Percentiles rank a stretch among this genome's conserved stretches.
Evolutionary conservation across 2,888 invertebrate genomes (phyloP).

Genomic region (Ernsta delagoae): DNA sequence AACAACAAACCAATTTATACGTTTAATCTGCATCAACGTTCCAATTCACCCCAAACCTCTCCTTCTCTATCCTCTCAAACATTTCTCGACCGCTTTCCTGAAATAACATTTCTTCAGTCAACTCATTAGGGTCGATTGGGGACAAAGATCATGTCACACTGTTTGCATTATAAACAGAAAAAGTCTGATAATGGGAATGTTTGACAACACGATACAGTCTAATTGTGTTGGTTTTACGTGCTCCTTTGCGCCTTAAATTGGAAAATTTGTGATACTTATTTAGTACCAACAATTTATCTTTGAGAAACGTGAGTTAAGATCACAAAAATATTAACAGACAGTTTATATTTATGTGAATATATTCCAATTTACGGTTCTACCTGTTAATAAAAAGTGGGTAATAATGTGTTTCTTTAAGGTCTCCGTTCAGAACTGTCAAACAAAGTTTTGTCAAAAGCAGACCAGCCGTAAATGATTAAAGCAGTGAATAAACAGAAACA

Average conservation of each 20-base stretch:
- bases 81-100: constrained; percentile 43
- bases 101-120: constrained; percentile 63
- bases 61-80: background rate
- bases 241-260: constrained; percentile 10
- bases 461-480: too few species aligned
- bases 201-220: constrained; percentile 52
- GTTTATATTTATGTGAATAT: background rate
- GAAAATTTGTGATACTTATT: background rate
- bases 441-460: too few species aligned
- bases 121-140: constrained; percentile 44
- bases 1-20: background rate
- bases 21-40: background rate
- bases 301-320: background rate
- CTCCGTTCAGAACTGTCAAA: too few species aligned
- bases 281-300: background rate
- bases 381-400: too few species aligned
- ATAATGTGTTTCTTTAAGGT: too few species aligned
- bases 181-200: constrained; percentile 44
- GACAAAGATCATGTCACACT: constrained; percentile 55
- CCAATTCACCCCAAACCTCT: background rate
- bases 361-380: too few species aligned
- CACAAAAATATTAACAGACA: background rate
- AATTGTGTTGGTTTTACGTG: constrained; percentile 72
- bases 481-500: too few species aligned
- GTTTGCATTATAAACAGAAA: constrained; percentile 50